phyloP scores from a whole-genome alignment of 2,113 vertebrate species.

The Cichladusa arquata region DNA sequence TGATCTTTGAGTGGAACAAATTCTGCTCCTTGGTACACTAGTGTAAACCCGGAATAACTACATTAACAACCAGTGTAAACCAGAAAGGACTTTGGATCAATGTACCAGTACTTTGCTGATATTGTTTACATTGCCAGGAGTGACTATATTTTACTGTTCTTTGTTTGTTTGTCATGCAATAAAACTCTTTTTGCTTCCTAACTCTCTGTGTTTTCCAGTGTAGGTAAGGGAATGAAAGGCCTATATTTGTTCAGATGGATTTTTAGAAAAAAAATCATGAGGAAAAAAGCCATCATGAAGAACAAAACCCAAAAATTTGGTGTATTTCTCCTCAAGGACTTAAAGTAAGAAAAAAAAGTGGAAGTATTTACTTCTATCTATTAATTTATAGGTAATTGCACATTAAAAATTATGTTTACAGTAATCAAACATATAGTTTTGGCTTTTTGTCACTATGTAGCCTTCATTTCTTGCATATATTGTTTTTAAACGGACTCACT shows the following conservation, averaged over 20 bases:
- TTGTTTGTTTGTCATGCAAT: neutral
- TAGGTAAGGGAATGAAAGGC: neutral
- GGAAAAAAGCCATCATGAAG: neutral
- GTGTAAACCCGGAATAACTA: neutral
- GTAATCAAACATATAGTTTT: neutral
- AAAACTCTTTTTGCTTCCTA: neutral
- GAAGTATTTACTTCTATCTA: neutral
- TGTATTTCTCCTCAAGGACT: neutral
- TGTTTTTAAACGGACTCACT: neutral
- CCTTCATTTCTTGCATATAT: neutral
- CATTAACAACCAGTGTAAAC: neutral
- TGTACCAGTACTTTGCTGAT: neutral
- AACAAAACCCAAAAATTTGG: neutral
- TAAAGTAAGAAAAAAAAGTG: neutral
- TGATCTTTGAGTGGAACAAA: neutral
- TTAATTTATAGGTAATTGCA: neutral
- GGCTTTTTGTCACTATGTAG: neutral
- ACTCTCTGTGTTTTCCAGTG: neutral
- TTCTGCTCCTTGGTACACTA: neutral
- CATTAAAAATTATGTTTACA: neutral
- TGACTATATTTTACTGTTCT: neutral
- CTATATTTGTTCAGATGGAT: neutral
- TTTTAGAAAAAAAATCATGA: neutral
- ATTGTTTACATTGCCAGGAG: conserved; percentile 16
- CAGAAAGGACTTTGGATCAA: conserved; percentile 40